Percentiles rank a stretch among this genome's conserved stretches.
Conservation (phyloP, 2,888 invertebrate genomes). For the Caenorhabditis sp. region DNA sequence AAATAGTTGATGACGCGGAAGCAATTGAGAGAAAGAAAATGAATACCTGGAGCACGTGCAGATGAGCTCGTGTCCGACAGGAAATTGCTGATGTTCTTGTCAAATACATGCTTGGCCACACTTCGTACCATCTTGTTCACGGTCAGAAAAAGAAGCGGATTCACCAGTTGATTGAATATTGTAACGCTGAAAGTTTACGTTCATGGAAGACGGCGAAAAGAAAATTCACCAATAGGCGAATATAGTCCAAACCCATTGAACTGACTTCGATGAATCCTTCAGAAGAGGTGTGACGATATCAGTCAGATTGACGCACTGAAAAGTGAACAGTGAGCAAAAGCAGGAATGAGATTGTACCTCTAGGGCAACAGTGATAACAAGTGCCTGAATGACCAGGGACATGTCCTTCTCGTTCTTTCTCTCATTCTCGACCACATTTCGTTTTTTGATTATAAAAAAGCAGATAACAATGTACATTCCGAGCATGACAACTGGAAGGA, state of each 20-base stretch:
- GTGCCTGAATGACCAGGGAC: slow-evolving; percentile 53
- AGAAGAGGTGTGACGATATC: slow-evolving; percentile 37
- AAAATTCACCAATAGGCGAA: slow-evolving; percentile 48
- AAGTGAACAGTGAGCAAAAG: neutral
- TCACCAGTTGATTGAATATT: slow-evolving; percentile 63
- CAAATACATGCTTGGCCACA: slow-evolving; percentile 44
- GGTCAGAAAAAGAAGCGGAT: slow-evolving; percentile 56
- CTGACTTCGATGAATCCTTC: slow-evolving; percentile 3
- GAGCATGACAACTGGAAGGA: slow-evolving; percentile 57
- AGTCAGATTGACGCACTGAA: slow-evolving; percentile 48
- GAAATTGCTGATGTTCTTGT: slow-evolving; percentile 43
- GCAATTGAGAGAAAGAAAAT: neutral
- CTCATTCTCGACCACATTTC: slow-evolving; percentile 25
- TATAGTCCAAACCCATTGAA: slow-evolving; percentile 57
- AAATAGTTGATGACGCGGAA: neutral
- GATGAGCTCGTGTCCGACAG: slow-evolving; percentile 39
- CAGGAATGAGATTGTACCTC: slow-evolving; percentile 40
- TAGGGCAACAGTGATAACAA: slow-evolving; percentile 57
- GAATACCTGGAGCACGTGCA: slow-evolving; percentile 11
- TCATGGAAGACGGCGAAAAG: neutral
- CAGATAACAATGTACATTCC: slow-evolving; percentile 57
- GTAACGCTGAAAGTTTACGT: slow-evolving; percentile 46
- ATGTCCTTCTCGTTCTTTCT: slow-evolving; percentile 43
- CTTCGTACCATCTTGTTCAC: slow-evolving; percentile 60
- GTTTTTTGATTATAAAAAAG: slow-evolving; percentile 55